Evolutionary conservation across 2,888 invertebrate genomes (phyloP).

Genomic region (Acronicta alni): DNA sequence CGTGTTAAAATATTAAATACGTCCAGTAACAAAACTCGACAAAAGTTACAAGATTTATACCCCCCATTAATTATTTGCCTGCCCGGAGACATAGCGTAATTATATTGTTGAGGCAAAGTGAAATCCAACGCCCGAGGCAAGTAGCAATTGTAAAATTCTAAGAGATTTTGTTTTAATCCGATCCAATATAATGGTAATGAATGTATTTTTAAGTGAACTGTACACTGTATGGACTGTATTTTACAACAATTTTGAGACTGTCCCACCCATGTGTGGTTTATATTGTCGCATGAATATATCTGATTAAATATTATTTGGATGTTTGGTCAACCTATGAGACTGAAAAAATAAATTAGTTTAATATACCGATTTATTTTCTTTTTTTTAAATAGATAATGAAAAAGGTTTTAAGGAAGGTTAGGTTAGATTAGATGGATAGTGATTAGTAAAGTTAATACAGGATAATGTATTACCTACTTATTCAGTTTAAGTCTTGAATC

Average conservation of each 20-base stretch:
- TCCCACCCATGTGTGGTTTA: neutral
- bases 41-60: slow-evolving; percentile 79
- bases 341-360: too few relatives aligned
- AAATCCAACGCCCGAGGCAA: slow-evolving; percentile 72
- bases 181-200: slow-evolving; percentile 57
- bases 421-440: too few relatives aligned
- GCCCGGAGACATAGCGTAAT: slow-evolving; percentile 76
- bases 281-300: slow-evolving; percentile 1
- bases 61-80: slow-evolving; percentile 76
- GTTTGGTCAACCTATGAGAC: neutral
- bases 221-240: slow-evolving; percentile 8
- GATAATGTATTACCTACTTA: too few relatives aligned
- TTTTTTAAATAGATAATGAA: too few relatives aligned
- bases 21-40: slow-evolving; percentile 72
- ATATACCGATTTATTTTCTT: too few relatives aligned
- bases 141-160: slow-evolving; percentile 69
- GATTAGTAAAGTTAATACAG: too few relatives aligned
- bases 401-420: too few relatives aligned
- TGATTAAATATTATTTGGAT: neutral
- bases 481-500: too few relatives aligned
- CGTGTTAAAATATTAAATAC: slow-evolving; percentile 73
- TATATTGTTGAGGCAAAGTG: slow-evolving; percentile 75
- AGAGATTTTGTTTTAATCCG: slow-evolving; percentile 46
- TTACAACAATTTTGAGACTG: neutral
- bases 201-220: slow-evolving; percentile 1